Percentiles rank a stretch among this genome's conserved stretches.
These are phyloP conservation scores for Sisyra nigra DNA, from an alignment of 2,888 invertebrate genomes.

Conservation along the genomic window DNA sequence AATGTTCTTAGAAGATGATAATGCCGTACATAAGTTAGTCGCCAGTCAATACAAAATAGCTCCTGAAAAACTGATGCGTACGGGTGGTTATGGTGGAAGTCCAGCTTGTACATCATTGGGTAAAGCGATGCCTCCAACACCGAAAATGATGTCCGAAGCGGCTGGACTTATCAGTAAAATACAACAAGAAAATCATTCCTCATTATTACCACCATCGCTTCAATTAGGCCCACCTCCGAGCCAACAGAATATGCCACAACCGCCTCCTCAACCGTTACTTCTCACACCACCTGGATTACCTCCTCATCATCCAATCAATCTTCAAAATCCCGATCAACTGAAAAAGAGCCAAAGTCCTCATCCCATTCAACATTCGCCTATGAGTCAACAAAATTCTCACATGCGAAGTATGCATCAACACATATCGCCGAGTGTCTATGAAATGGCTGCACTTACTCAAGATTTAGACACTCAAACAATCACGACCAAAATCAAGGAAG, in stretches of 20 bases:
- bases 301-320: constrained; percentile 53
- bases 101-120: constrained; percentile 26
- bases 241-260: constrained; percentile 27
- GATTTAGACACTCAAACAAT: constrained; percentile 93
- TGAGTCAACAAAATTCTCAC: constrained; percentile 42
- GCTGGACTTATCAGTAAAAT: constrained; percentile 47
- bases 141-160: constrained; percentile 63
- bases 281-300: constrained; percentile 62
- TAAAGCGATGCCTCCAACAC: constrained; percentile 65
- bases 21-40: constrained; percentile 86
- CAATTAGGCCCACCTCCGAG: constrained; percentile 29
- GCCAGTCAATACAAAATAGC: constrained; percentile 97
- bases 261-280: constrained; percentile 43
- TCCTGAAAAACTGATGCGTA: constrained; percentile 93
- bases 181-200: constrained; percentile 45
- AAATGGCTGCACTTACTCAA: constrained; percentile 92
- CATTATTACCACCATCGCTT: constrained; percentile 35
- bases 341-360: constrained; percentile 42
- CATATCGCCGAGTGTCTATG: constrained; percentile 90
- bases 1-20: constrained; percentile 92
- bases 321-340: constrained; percentile 43
- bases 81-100: constrained; percentile 70
- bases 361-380: constrained; percentile 36
- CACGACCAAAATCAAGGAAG: constrained; percentile 94
- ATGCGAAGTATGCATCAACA: constrained; percentile 66